Conservation (phyloP, 2,113 vertebrate species). For the Toxotes chatareus region DNA sequence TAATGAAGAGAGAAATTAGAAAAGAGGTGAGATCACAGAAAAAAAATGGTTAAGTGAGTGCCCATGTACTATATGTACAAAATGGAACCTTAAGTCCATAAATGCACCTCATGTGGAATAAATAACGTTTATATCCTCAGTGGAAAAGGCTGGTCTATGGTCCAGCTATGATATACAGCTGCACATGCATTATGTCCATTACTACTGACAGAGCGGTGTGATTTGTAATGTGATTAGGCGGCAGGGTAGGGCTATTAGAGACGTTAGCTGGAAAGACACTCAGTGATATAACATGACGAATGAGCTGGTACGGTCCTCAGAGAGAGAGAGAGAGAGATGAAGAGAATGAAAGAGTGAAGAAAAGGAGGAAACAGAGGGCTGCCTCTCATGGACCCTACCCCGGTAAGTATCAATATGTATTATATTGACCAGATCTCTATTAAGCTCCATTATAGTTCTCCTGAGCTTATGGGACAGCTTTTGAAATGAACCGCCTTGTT, state of each 20-base stretch:
- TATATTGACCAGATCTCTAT: slow-evolving; percentile 57
- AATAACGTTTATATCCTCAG: slow-evolving; percentile 15
- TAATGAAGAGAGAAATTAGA: not conserved
- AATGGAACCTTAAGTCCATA: not conserved
- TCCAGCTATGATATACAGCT: slow-evolving; percentile 26
- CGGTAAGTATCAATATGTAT: slow-evolving; percentile 51
- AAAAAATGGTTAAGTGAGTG: not conserved
- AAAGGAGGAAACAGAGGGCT: slow-evolving; percentile 9
- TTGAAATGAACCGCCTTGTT: slow-evolving; percentile 21
- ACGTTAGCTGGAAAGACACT: slow-evolving; percentile 54
- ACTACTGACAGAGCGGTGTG: slow-evolving; percentile 57
- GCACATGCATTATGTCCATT: slow-evolving; percentile 55
- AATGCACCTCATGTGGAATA: not conserved
- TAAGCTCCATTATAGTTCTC: slow-evolving; percentile 43
- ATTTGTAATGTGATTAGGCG: slow-evolving; percentile 76
- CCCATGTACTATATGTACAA: not conserved
- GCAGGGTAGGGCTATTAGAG: slow-evolving; percentile 49
- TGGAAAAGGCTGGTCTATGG: slow-evolving; percentile 2
- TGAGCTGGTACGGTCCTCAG: slow-evolving; percentile 39
- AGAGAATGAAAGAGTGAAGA: slow-evolving; percentile 16
- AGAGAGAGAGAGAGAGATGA: slow-evolving; percentile 13
- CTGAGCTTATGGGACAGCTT: slow-evolving; percentile 38
- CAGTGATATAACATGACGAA: slow-evolving; percentile 64
- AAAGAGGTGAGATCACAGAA: not conserved
- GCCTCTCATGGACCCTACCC: slow-evolving; percentile 25